Base-by-base conservation (phyloP, 2,113 vertebrate species). In the Quiscalus mexicanus region DNA sequence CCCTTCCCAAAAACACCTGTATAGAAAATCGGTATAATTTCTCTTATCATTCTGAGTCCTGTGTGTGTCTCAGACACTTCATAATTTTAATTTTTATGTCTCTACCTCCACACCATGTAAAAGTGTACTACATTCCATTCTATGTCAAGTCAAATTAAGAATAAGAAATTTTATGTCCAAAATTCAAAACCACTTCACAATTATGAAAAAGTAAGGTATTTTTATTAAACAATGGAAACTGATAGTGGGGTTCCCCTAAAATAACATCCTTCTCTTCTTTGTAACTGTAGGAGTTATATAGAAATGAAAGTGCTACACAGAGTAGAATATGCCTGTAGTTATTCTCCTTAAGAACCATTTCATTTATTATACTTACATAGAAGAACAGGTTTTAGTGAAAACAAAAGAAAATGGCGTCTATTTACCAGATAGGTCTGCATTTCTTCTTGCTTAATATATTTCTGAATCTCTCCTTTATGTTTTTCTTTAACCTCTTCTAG, bases 401-500 rank as follows among this genome's bases (percentile, higher is more conserved):
- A 73, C 13, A 69, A 49, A 55, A 74, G 31, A 58, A 80, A 79
- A 49, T 10, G 2, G 19, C 6, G 15, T 65, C 13, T 71, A 80
- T 82, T 82, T 92, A 97, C 96, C 97, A 84, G 78, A 35, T 28
- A 10, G 1, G 5, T 50, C 50, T 69, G 73, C 24, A 27, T 44
- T 84, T 95, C 82, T 87, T 82, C 73, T 93, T 88, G 80, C 23
- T 86, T 69, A 49, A 67, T 37, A 7, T 42, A 91, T 83, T 89
- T 83, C 60, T 90, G 79, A 92, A 89, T 90, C 62, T 95, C 96
- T 31, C 11, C 27, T 90, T 88, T 79, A 12, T 95, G 65, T 19
- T 92, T 91, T 79, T 91, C 81, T 73, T 97, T 98, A 96, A 95
- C 96, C 71, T 98, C 98, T 68, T 97, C 93, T 37, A 99, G 96